A percentile compares a stretch with the other conserved stretches of the same genome.
phyloP scores from a whole-genome alignment of 2,888 invertebrate species.

The Callosobruchus maculatus region DNA sequence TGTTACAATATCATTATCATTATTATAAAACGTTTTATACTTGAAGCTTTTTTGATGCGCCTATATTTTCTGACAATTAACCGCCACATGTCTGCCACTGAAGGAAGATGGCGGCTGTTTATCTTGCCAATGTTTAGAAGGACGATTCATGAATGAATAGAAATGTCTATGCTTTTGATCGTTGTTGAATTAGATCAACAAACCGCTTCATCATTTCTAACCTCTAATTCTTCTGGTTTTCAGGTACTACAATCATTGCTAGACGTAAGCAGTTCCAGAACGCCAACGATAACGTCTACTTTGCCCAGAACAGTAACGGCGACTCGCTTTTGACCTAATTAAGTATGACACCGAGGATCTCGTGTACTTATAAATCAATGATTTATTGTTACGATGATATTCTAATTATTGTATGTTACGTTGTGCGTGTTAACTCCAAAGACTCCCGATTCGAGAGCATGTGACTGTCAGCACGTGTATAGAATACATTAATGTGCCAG shows the following conservation, averaged over 20 bases:
- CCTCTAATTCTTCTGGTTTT: neutral
- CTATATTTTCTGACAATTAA: no score
- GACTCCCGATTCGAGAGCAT: neutral
- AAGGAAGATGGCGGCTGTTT: no score
- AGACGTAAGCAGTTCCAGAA: slow-evolving; percentile 40
- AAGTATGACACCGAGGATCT: slow-evolving; percentile 34
- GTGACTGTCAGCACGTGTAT: neutral
- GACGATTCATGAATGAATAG: no score
- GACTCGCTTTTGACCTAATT: slow-evolving; percentile 50
- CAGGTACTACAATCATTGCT: slow-evolving; percentile 36
- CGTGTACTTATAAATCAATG: slow-evolving; percentile 36
- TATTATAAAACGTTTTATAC: no score
- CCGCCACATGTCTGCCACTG: no score
- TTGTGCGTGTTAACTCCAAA: slow-evolving; percentile 24
- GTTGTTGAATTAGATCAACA: no score
- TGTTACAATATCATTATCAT: no score
- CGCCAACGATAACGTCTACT: slow-evolving; percentile 42
- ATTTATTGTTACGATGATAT: slow-evolving; percentile 11
- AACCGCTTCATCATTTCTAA: neutral
- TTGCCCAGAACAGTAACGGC: slow-evolving; percentile 47
- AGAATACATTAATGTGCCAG: neutral
- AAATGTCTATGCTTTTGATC: no score
- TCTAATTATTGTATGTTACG: slow-evolving; percentile 23
- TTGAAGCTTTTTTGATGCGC: no score
- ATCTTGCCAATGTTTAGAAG: no score